Percentiles rank a stretch among this genome's conserved stretches.
Conservation (phyloP, 37 sponge, comb jelly and placozoan species). For the Agelas oroides region DNA sequence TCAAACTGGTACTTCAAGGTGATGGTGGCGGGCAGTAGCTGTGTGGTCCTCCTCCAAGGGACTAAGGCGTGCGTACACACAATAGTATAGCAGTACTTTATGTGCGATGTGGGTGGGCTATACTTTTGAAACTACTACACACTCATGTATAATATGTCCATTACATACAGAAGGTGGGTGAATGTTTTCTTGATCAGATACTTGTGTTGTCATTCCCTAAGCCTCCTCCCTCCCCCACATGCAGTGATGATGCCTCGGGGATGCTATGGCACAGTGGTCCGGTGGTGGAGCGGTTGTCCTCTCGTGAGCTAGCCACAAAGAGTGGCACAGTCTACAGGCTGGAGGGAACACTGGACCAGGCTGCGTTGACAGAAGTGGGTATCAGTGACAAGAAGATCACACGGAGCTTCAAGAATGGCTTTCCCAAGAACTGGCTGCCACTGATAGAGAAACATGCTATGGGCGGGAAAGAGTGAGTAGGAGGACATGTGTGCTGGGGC, state of each 20-base stretch:
- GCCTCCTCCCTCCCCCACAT: no score
- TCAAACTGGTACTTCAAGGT: constrained; percentile 26
- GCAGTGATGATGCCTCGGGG: no score
- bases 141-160: no score
- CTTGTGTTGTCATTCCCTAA: no score
- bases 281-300: constrained; percentile 30
- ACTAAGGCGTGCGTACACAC: constrained; percentile 12
- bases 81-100: no score
- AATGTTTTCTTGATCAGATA: no score
- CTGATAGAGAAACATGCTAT: not conserved
- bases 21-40: not conserved
- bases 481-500: no score
- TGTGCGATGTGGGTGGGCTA: no score
- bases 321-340: constrained; percentile 53
- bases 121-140: no score
- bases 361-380: not conserved
- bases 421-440: constrained; percentile 38
- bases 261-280: constrained; percentile 65
- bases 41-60: constrained; percentile 2
- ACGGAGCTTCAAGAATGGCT: constrained; percentile 37
- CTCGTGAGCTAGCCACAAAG: constrained; percentile 17
- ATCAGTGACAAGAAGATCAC: not conserved
- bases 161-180: no score
- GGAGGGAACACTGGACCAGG: constrained; percentile 17
- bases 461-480: no score